Conservation (phyloP, 2,888 invertebrate species). For the Nowickia ferox region DNA sequence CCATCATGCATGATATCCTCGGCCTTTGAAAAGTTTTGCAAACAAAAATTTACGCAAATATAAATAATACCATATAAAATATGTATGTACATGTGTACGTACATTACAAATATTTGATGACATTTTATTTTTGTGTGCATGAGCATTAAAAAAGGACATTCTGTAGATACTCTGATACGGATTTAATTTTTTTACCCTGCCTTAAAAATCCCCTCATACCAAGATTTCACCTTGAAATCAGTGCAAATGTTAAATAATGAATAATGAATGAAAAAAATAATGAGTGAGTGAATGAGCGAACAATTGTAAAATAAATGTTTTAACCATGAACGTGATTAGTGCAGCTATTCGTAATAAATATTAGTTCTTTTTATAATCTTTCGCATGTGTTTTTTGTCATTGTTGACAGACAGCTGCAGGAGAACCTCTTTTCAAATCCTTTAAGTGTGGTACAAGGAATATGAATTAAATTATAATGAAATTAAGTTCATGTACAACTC, state of each 20-base stretch:
- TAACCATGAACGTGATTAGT: conserved; percentile 41
- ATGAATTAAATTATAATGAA: background rate
- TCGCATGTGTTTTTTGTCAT: background rate
- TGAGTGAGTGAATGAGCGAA: conserved; percentile 2
- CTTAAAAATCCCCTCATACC: conserved; percentile 10
- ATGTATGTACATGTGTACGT: background rate
- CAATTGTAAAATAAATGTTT: conserved; percentile 15
- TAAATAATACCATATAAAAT: background rate
- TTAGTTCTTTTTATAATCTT: background rate
- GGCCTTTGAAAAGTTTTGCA: conserved; percentile 28
- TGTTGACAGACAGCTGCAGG: background rate
- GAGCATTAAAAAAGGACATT: conserved; percentile 15
- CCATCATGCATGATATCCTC: conserved; percentile 18
- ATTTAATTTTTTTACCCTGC: conserved; percentile 22
- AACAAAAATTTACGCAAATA: conserved; percentile 7
- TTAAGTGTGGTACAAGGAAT: background rate
- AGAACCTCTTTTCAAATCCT: background rate
- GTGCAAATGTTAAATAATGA: conserved; percentile 46
- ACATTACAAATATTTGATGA: conserved; percentile 35
- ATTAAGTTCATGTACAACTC: too few species aligned
- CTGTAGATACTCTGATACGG: conserved; percentile 41
- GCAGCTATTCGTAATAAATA: background rate
- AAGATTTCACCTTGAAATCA: conserved; percentile 54
- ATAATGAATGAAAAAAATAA: background rate
- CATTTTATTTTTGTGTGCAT: conserved; percentile 10